Conservation (phyloP, 2,797 vertebrate species). For the Sebastes iracundus region DNA sequence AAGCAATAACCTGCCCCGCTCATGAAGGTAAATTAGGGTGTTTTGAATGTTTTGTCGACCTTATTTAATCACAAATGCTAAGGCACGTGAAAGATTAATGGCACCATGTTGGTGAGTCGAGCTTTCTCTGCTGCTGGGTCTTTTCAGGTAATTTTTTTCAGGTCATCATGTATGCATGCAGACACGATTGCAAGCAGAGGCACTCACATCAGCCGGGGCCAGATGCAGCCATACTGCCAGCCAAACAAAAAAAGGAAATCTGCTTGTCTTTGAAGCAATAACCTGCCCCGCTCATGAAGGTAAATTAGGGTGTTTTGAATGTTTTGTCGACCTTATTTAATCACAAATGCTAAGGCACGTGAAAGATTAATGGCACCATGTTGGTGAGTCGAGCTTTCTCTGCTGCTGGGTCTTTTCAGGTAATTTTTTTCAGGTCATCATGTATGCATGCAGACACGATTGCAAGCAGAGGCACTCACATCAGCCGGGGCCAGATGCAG, state of each 20-base stretch:
- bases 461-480: slow-evolving; percentile 20
- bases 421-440: slow-evolving; percentile 21
- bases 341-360: not conserved
- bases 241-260: not conserved
- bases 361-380: not conserved
- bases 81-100: not conserved
- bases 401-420: not conserved
- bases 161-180: slow-evolving; percentile 45
- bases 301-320: not conserved
- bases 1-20: not conserved
- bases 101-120: not conserved
- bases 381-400: not conserved
- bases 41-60: not conserved
- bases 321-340: not conserved
- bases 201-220: slow-evolving; percentile 33
- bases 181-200: slow-evolving; percentile 15
- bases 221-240: slow-evolving; percentile 53
- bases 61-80: not conserved
- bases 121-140: not conserved
- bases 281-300: not conserved
- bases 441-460: slow-evolving; percentile 41
- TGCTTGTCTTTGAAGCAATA: not conserved
- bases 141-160: slow-evolving; percentile 1
- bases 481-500: slow-evolving; percentile 43
- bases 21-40: not conserved